Evolutionary conservation across 2,113 vertebrate species (phyloP).

Genomic region (Seriola dumerili): DNA sequence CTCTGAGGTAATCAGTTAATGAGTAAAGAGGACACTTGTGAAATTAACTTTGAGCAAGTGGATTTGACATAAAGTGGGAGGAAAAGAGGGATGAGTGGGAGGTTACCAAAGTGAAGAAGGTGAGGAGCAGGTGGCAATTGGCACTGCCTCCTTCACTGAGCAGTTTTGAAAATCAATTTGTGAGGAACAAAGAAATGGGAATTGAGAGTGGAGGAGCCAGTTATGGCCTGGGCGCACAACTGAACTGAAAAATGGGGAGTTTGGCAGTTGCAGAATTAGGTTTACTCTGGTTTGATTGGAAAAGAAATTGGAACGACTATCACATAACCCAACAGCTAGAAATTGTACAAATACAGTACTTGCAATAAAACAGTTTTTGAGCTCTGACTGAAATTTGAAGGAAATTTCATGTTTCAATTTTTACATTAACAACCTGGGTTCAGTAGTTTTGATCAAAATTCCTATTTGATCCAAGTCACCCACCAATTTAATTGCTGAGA

Average conservation of each 20-base stretch:
- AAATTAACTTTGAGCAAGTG: conserved; percentile 57
- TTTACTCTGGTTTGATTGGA: conserved; percentile 22
- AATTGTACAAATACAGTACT: conserved; percentile 1
- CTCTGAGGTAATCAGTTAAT: conserved; percentile 37
- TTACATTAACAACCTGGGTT: not conserved
- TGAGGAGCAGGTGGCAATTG: conserved; percentile 43
- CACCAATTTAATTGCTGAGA: not conserved
- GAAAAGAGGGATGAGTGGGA: conserved; percentile 43
- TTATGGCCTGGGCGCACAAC: conserved; percentile 2
- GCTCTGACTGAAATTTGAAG: not conserved
- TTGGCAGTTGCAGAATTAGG: conserved; percentile 1
- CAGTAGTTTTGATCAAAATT: not conserved
- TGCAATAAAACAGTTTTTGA: not conserved
- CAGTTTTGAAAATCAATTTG: conserved; percentile 63
- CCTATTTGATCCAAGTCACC: not conserved
- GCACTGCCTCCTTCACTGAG: conserved; percentile 30
- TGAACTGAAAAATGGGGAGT: not conserved
- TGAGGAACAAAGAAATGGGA: conserved; percentile 38
- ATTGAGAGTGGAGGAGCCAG: conserved; percentile 15
- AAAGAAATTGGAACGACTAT: conserved; percentile 22
- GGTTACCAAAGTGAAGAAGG: conserved; percentile 15
- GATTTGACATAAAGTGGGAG: conserved; percentile 44
- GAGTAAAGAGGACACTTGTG: conserved; percentile 54
- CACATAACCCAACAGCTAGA: not conserved
- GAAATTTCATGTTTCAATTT: not conserved